Percentiles rank a stretch among this genome's conserved stretches.
Conservation (phyloP, 2,797 vertebrate species). For the Xiphophorus birchmanni region DNA sequence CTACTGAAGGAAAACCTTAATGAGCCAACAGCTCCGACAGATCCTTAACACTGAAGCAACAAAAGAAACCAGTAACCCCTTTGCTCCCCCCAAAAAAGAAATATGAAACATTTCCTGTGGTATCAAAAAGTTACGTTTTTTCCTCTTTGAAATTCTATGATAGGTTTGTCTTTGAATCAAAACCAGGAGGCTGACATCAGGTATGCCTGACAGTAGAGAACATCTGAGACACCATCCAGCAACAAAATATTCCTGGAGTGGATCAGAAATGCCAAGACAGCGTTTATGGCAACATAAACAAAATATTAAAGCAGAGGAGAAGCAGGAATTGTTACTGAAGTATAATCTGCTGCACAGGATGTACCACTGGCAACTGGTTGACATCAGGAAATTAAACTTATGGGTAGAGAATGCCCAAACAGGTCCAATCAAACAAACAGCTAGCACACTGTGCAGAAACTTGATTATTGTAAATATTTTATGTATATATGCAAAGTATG, state of each 20-base stretch:
- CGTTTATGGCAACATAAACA: neutral
- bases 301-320: neutral
- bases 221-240: neutral
- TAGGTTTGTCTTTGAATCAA: neutral
- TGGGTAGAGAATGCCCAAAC: neutral
- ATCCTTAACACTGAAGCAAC: no score
- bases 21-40: no score
- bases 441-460: neutral
- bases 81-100: no score
- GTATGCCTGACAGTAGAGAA: neutral
- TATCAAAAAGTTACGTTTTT: neutral
- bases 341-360: neutral
- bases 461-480: neutral
- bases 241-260: neutral
- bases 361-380: neutral
- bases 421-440: neutral
- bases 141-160: neutral
- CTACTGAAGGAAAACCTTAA: no score
- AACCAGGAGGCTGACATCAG: neutral
- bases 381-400: neutral
- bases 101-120: no score
- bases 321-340: neutral
- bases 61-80: no score
- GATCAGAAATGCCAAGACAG: neutral
- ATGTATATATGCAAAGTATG: neutral